A percentile compares a stretch with the other conserved stretches of the same genome.
Conservation (phyloP, 2,888 invertebrate species). For the Trilocha varians region DNA sequence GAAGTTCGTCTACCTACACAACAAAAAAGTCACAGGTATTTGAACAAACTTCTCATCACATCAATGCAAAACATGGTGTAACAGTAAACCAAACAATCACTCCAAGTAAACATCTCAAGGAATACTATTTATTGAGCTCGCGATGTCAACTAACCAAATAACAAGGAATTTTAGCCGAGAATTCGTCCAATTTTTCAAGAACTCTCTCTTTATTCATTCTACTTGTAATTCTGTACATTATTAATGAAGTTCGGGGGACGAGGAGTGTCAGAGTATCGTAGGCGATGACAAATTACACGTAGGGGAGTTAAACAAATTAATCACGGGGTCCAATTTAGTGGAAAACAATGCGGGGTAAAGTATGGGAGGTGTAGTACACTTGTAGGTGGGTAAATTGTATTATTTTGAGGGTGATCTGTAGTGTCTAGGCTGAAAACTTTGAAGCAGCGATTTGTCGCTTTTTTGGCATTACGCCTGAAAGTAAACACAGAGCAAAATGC, state of each 20-base stretch:
- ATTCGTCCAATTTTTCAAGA: constrained; percentile 22
- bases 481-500: constrained; percentile 5
- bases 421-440: too few species aligned
- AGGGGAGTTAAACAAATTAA: constrained; percentile 67
- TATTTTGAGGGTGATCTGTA: too few species aligned
- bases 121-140: constrained; percentile 51
- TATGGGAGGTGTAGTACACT: too few species aligned
- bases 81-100: constrained; percentile 38
- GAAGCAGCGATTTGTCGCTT: too few species aligned
- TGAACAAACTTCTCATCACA: too few species aligned
- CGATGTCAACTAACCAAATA: constrained; percentile 61
- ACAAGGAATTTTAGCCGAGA: constrained; percentile 36
- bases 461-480: constrained; percentile 17
- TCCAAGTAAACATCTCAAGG: constrained; percentile 37
- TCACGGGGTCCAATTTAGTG: constrained; percentile 63
- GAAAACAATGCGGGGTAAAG: constrained; percentile 57
- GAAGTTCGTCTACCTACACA: too few species aligned
- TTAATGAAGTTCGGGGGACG: constrained; percentile 8
- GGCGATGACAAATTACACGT: constrained; percentile 52
- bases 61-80: too few species aligned
- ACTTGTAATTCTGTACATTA: constrained; percentile 5
- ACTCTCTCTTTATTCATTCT: constrained; percentile 11
- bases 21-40: too few species aligned
- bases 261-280: constrained; percentile 28
- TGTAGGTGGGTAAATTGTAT: too few species aligned